Base-by-base conservation (phyloP, 2,888 invertebrate genomes). In the Drosophila fulvimacula region DNA sequence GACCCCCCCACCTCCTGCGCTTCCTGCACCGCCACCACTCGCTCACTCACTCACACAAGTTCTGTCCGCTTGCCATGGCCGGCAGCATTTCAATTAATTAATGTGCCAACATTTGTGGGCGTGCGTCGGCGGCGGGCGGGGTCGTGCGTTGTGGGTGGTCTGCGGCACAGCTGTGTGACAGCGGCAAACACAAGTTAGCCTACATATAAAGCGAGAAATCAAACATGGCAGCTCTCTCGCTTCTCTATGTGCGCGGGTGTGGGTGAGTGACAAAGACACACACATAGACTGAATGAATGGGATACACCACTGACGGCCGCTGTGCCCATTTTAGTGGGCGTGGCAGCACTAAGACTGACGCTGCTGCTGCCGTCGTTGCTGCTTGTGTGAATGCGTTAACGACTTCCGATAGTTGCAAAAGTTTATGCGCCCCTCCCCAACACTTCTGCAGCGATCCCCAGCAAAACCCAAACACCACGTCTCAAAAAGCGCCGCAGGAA, bases 71-170 rank as follows among this genome's bases (percentile, higher is more conserved):
- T 46, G 46, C 44, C 66, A 73, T 79, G 65, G 86, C 82, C 88
- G 52, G 79, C 82, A 87, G 84, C 84, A 79, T 84, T 84, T 88
- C 86, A 88, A 84, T 84, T 84, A 84, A 84, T 84, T 88, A 84
- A 84, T 84, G 87, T 86, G 76, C 88, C 86, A 88, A 88, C 88
- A 86, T 88, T 84, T 71, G 86, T 80, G 81, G 76, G 78, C 73
- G 68, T 77, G 32, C 32, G 61, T 9, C 21, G 39, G 58, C 48
- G 32, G 10, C 34, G n/a, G 19, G 21, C 17, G 10, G 30, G 30
- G 10, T 10, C 30, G 30, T 10, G 10, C 30, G 30, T 10, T 27
- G 46, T 17, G 57, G 38, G 7, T 17, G 27, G 32, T 27, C 38
- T 24, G 34, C 13, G 46, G 46, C 56, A 21, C 63, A 73, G 44